Base-by-base conservation (phyloP, 2,888 invertebrate species). In the Ernsta delagoae region DNA sequence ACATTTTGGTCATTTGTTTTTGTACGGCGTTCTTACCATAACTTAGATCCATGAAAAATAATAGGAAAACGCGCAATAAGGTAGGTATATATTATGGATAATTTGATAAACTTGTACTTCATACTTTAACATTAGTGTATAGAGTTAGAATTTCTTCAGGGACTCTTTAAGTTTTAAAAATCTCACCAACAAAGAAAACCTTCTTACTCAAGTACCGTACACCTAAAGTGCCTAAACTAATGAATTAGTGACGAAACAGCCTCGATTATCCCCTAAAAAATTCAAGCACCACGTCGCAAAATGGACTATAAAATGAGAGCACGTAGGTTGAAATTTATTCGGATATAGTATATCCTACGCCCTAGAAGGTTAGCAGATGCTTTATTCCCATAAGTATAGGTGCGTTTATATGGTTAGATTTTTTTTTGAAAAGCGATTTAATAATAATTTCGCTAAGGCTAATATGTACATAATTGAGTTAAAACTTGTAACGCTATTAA, bases 281-380 rank as follows among this genome's bases (percentile, higher is more conserved):
- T 54, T 39, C 39, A 41, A 41, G 6, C 16, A 9, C 39, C 4
- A 48, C 53, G 39, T 54, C 16, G 72, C 70, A 77, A 75, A 57
- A 75, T 75, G 75, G 72, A 73, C 74, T 67, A 8, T 24, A 36
- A 39, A 12, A 16, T 56, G 31, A 31, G 31, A 56, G 43, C 43
- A 64, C 43, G 34, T 31, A 56, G 39, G 43, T 31, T 43, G 54
- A 56, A 64, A 56, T 56, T 56, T 43, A 64, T 56, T 64, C 31
- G 43, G 54, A 43, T 34, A 54, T 31, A 53, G 53, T n/a, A 3
- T 60, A 24, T 24, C 24, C 11, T 0, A 34, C 34, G 31, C 8
- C 45, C 48, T 48, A 24, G n/a, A 48, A 48, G 48, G 31, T 60
- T 16, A 53, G 24, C 45, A 45, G 60, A 48, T 34, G 39, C 59